These are phyloP conservation scores for Remorina albescens DNA, from an alignment of 2,797 vertebrate genomes.

Conservation along the genomic window DNA sequence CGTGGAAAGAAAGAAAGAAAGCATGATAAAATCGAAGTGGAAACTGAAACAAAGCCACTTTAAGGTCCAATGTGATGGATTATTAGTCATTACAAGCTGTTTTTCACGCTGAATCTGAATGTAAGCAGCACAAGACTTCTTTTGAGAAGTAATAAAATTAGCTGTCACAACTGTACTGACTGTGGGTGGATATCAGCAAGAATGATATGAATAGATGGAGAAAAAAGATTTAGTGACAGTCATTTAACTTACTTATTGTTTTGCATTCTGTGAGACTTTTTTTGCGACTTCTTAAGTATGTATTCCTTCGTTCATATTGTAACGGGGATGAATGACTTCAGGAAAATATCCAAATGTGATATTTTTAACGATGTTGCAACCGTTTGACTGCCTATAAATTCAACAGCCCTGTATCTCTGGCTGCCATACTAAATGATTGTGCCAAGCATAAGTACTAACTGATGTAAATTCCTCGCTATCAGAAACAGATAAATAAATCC, in stretches of 20 bases:
- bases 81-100: conserved; percentile 33
- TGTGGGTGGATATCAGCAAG: conserved; percentile 3
- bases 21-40: conserved; percentile 4
- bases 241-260: not conserved
- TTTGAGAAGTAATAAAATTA: conserved; percentile 11
- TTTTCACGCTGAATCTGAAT: conserved; percentile 22
- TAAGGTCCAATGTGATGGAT: conserved; percentile 16
- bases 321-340: not conserved
- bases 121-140: not conserved
- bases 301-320: not conserved
- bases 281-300: not conserved
- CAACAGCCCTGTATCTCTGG: not conserved
- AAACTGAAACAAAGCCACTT: conserved; percentile 55
- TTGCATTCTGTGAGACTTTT: not conserved
- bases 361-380: not conserved
- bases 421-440: not conserved
- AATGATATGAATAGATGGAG: not conserved
- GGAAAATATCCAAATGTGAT: not conserved
- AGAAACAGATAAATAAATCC: not conserved
- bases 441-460: not conserved
- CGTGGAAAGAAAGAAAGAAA: not conserved
- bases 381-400: not conserved
- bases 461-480: not conserved
- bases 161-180: conserved; percentile 3
- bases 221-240: not conserved